Base-by-base conservation (phyloP, 1,140 invertebrate species). In the Phenacoccus solenopsis region DNA sequence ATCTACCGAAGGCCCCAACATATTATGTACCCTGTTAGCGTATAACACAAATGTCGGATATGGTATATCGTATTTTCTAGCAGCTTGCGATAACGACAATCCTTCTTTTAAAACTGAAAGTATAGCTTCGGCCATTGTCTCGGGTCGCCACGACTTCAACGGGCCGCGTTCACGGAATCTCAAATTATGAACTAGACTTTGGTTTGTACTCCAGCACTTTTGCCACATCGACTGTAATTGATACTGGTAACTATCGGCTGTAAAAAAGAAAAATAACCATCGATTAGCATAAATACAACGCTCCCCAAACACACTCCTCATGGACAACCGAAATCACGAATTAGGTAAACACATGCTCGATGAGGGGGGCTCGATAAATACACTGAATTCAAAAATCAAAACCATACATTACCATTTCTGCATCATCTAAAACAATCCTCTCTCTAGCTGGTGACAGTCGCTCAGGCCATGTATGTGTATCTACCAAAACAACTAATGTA, bases 11-110 rank as follows among this genome's bases (percentile, higher is more conserved):
- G 92, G 92, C 64, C 91, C 91, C 72, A 95, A 83, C 89, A 95
- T 93, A 78, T 95, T 94, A 80, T 94, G 91, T 4, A 95, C 92
- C 71, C 91, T 82, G 79, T 94, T 95, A 68, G 92, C 91, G 79
- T 95, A 95, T n/a, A 94, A 84, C 56, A 95, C 91, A 76, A 95
- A 94, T 1, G 92, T 95, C 70, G 92, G 92, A 80, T 95, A 94
- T 21, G 92, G 92, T 77, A 95, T 95, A 83, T 94, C 91, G 81
- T 90, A 94, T 80, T 93, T 94, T 74, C 91, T 84, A 22, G 92
- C 92, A 1, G 91, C 91, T 78, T 95, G 91, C 9, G 90, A 93
- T 67, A 94, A 79, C 2, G 90, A 91, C 28, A 93, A 80, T n/a
- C 91, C 91, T 77, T 93, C 91, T 75, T 92, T 93, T 59, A 94